phyloP scores from a whole-genome alignment of 2,113 vertebrate species.

The Ameiurus melas region DNA sequence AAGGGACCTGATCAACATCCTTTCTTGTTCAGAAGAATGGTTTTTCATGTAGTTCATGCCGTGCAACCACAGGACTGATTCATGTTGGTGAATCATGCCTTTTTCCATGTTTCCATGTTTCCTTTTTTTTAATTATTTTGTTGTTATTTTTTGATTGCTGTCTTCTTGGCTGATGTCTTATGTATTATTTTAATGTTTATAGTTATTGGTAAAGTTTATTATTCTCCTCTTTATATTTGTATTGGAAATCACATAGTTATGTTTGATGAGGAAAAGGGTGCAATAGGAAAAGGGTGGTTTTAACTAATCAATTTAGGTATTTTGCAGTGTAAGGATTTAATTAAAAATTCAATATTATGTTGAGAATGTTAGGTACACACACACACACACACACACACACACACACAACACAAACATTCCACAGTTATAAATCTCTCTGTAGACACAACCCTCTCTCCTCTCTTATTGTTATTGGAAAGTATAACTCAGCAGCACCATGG shows the following conservation, averaged over 20 bases:
- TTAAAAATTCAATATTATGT: neutral
- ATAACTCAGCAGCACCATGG: slow-evolving; percentile 50
- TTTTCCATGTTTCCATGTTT: neutral
- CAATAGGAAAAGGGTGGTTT: neutral
- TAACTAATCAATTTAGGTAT: neutral
- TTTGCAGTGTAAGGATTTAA: neutral
- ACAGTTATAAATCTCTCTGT: slow-evolving; percentile 63
- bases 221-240: neutral
- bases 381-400: slow-evolving; percentile 2
- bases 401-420: slow-evolving; percentile 30
- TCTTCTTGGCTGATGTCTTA: neutral
- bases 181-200: neutral
- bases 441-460: slow-evolving; percentile 55
- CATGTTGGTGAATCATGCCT: neutral
- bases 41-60: neutral
- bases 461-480: slow-evolving; percentile 57
- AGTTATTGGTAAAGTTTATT: neutral
- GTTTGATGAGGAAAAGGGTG: neutral
- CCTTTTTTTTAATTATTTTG: neutral
- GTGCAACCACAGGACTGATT: neutral
- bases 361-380: slow-evolving; percentile 16
- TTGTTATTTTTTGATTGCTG: neutral
- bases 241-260: neutral
- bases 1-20: neutral
- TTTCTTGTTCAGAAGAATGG: neutral